These are phyloP conservation scores for Epizoanthus illoricatus DNA, from an alignment of 92 coral and sea anemone genomes.

Conservation along the genomic window DNA sequence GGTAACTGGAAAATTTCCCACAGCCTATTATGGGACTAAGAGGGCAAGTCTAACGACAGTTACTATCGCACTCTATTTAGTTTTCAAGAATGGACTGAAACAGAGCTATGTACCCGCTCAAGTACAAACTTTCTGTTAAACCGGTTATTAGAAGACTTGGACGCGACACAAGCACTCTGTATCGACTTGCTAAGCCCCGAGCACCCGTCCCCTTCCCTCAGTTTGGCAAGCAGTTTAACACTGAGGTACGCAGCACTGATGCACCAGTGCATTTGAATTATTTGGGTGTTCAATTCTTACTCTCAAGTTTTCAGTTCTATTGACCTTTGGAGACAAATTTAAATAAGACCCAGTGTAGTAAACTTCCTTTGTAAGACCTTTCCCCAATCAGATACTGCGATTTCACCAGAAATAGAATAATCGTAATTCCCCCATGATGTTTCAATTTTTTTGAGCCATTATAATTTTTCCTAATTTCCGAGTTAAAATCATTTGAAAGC, in stretches of 20 bases:
- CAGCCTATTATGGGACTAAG: neutral
- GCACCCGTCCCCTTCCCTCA: constrained; percentile 66
- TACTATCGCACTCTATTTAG: constrained; percentile 45
- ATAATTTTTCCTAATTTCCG: too few species aligned
- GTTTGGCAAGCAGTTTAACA: constrained; percentile 67
- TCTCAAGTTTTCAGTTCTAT: neutral
- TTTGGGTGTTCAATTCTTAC: constrained; percentile 9
- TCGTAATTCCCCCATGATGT: too few species aligned
- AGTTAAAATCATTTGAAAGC: too few species aligned
- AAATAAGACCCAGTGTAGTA: neutral
- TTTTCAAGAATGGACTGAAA: constrained; percentile 40
- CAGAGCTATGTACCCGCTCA: constrained; percentile 44
- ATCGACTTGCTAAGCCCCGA: constrained; percentile 38
- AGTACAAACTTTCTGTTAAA: constrained; percentile 71
- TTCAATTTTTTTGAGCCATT: too few species aligned
- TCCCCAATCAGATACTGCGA: too few species aligned
- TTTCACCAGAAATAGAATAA: too few species aligned
- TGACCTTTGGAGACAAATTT: too few species aligned
- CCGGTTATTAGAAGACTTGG: constrained; percentile 78
- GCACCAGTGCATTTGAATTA: constrained; percentile 16
- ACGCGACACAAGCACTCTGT: constrained; percentile 58
- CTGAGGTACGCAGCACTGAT: constrained; percentile 59
- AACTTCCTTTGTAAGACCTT: neutral
- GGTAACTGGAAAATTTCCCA: neutral
- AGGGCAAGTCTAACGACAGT: constrained; percentile 17